These are phyloP conservation scores for Agrochola litura DNA, from an alignment of 2,888 invertebrate species.

Conservation along the genomic window DNA sequence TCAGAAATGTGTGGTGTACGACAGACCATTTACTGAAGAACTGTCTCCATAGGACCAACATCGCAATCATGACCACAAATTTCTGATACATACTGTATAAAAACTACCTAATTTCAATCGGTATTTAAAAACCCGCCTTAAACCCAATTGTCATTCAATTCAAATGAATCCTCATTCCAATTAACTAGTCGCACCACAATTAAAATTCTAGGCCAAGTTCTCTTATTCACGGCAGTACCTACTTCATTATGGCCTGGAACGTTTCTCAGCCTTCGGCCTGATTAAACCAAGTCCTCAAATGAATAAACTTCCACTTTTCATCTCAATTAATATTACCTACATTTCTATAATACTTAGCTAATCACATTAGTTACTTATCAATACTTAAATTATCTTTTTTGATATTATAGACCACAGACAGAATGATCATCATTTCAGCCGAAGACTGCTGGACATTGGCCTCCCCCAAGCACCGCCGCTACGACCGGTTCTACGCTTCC, in stretches of 20 bases:
- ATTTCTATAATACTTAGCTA: conserved; percentile 47
- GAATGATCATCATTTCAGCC: neutral
- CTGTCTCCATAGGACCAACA: neutral
- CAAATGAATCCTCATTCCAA: conserved; percentile 30
- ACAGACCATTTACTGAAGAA: neutral
- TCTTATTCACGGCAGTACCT: conserved; percentile 14
- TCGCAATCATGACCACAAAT: neutral
- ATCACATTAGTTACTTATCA: conserved; percentile 55
- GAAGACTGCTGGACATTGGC: neutral
- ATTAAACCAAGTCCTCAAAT: conserved; percentile 18
- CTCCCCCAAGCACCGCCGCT: too few relatives aligned
- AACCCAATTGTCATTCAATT: conserved; percentile 19
- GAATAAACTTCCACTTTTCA: conserved; percentile 10
- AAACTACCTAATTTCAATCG: neutral
- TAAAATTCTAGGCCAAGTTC: conserved; percentile 49
- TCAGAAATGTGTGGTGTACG: neutral
- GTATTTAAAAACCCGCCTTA: conserved; percentile 8
- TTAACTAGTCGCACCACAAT: conserved; percentile 40
- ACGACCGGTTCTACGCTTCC: too few relatives aligned
- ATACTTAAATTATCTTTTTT: conserved; percentile 23
- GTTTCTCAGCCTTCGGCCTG: conserved; percentile 11
- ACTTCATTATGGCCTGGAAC: conserved; percentile 7
- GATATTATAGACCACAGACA: conserved; percentile 4
- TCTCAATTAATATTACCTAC: conserved; percentile 40
- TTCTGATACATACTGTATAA: neutral